Base-by-base conservation (phyloP, 2,888 invertebrate genomes). In the Agonopterix alstromeriana region DNA sequence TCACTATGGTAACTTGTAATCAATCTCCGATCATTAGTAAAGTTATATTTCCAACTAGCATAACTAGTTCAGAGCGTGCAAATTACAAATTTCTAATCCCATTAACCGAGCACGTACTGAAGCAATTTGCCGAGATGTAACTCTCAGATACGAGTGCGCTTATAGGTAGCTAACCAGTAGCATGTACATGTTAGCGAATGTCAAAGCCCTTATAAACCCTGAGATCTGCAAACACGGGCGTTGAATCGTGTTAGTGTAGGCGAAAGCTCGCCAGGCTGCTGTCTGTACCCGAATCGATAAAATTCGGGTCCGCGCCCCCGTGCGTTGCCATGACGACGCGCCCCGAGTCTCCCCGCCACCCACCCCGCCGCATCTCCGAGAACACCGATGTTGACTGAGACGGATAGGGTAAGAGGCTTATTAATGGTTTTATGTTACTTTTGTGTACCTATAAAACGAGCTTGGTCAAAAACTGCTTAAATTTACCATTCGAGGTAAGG, bases 391-490 rank as follows among this genome's bases (percentile, higher is more conserved):
- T 87, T 87, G 87, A 87, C 87, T 87, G 82, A 86, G 87, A 88
- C 83, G 87, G 82, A 87, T 87, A 83, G 87, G 82, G 87, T 86
- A 88, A 87, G 85, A 86, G 85, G 85, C 84, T 87, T 87, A 88
- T 84, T 87, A 88, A 87, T 87, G 87, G 85, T 83, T 84, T 87
- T 84, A 82, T 84, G 80, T 84, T 82, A 76, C 81, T 77, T 70
- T 68, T 63, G 65, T 67, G 71, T 76, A 73, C 70, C 70, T 73
- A 69, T 66, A 70, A 68, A 67, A 67, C 58, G 56, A 56, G 54
- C 54, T 55, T 52, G 50, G 49, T 56, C 48, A 60, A 64, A 42
- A 65, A 60, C 49, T 53, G 50, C 53, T 58, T 52, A 40, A 51
- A 50, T 55, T 54, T 50, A 48, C 11, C 42, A 10, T 47, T 49